These are phyloP conservation scores for Lithosia quadra DNA, from an alignment of 2,888 invertebrate genomes.

Conservation along the genomic window DNA sequence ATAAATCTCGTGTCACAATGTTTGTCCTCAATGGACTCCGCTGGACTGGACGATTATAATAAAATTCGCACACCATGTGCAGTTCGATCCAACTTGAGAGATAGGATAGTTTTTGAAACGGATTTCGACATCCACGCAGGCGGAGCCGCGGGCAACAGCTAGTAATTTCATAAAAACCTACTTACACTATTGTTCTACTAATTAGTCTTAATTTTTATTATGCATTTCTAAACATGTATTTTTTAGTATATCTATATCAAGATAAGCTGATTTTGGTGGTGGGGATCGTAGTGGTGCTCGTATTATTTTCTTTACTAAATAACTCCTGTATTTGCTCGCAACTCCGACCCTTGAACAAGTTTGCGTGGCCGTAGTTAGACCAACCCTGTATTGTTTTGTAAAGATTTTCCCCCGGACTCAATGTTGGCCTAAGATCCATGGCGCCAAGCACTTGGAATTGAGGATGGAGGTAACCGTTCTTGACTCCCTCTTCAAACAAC, in stretches of 20 bases:
- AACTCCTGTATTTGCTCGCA: conserved; percentile 61
- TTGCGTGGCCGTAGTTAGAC: conserved; percentile 61
- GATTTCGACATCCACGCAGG: too few relatives aligned
- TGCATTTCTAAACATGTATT: neutral
- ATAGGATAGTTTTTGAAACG: too few relatives aligned
- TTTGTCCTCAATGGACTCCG: too few relatives aligned
- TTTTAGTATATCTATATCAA: neutral
- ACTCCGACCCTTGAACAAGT: conserved; percentile 51
- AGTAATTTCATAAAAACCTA: neutral
- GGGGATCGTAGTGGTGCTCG: neutral
- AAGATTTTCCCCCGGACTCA: conserved; percentile 72
- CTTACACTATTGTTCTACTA: neutral
- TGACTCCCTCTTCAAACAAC: conserved; percentile 68
- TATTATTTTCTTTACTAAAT: conserved; percentile 9
- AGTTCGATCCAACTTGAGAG: too few relatives aligned
- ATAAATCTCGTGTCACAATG: too few relatives aligned
- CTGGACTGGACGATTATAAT: too few relatives aligned
- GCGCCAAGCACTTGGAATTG: conserved; percentile 69
- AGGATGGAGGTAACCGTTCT: conserved; percentile 61
- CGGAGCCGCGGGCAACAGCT: too few relatives aligned
- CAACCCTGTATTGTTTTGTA: conserved; percentile 62
- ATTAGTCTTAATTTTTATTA: neutral
- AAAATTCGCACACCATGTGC: too few relatives aligned
- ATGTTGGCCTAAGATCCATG: conserved; percentile 59
- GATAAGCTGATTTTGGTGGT: neutral